phyloP scores from a whole-genome alignment of 2,797 vertebrate genomes.

The Pseudomugil tenellus region DNA sequence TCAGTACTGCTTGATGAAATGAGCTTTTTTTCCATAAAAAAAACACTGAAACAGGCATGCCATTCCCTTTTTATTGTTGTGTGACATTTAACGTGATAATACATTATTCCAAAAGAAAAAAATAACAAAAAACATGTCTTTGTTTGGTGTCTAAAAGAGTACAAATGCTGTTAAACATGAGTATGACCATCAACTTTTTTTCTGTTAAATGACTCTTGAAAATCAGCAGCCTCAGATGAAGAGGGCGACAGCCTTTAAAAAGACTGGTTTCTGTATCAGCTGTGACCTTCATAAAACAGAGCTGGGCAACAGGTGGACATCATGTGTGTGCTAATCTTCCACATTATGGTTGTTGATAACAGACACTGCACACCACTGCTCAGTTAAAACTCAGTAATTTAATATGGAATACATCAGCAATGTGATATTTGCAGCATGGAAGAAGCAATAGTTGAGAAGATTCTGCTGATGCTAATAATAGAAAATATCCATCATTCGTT shows the following conservation, averaged over 20 bases:
- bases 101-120: not conserved
- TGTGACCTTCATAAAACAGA: conserved; percentile 82
- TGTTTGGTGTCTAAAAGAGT: not conserved
- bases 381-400: conserved; percentile 85
- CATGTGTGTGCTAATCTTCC: conserved; percentile 85
- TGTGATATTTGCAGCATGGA: conserved; percentile 84
- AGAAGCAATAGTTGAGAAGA: conserved; percentile 83
- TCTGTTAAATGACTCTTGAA: conserved; percentile 67
- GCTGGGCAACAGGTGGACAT: conserved; percentile 79
- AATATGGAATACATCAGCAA: conserved; percentile 86
- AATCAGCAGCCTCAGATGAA: conserved; percentile 37
- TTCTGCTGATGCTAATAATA: conserved; percentile 83
- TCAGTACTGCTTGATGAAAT: no score
- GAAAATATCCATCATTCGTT: conserved; percentile 77
- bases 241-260: conserved; percentile 76
- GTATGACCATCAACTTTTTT: conserved; percentile 51
- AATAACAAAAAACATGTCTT: not conserved
- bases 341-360: conserved; percentile 86
- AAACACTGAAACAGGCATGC: not conserved
- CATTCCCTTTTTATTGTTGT: not conserved
- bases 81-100: not conserved
- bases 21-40: no score
- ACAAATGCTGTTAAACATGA: conserved; percentile 32
- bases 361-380: conserved; percentile 74
- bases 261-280: conserved; percentile 82